A percentile compares a stretch with the other conserved stretches of the same genome.
Evolutionary conservation across 2,113 vertebrate species (phyloP).

Genomic region (Zapus hudsonius): DNA sequence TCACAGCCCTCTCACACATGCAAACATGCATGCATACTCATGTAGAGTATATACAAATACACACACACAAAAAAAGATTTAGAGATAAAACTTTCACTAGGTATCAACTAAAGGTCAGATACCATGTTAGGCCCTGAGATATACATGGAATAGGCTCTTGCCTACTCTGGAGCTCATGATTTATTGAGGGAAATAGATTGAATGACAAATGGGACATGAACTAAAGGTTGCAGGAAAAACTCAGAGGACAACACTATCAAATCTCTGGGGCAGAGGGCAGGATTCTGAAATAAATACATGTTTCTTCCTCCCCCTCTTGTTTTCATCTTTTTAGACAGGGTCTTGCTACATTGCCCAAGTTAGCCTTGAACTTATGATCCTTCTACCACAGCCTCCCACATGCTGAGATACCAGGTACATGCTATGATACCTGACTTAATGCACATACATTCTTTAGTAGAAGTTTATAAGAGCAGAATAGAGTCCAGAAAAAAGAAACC

Average conservation of each 20-base stretch:
- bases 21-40: too few species aligned
- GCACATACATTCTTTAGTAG: too few species aligned
- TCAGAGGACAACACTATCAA: background rate
- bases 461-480: background rate
- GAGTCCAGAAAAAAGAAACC: background rate
- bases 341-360: too few species aligned
- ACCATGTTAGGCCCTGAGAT: background rate
- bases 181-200: background rate
- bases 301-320: too few species aligned
- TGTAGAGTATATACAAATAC: too few species aligned
- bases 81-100: conserved; percentile 15
- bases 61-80: too few species aligned
- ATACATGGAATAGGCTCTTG: background rate
- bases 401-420: background rate
- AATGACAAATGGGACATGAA: background rate
- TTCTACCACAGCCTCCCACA: background rate
- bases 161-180: conserved; percentile 18
- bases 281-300: background rate
- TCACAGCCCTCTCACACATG: too few species aligned
- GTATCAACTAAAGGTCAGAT: background rate
- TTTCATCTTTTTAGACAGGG: too few species aligned
- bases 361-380: background rate
- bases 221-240: background rate
- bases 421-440: too few species aligned
- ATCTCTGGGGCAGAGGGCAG: background rate